phyloP scores from a whole-genome alignment of 2,797 vertebrate species.

The Leptoclinus maculatus region DNA sequence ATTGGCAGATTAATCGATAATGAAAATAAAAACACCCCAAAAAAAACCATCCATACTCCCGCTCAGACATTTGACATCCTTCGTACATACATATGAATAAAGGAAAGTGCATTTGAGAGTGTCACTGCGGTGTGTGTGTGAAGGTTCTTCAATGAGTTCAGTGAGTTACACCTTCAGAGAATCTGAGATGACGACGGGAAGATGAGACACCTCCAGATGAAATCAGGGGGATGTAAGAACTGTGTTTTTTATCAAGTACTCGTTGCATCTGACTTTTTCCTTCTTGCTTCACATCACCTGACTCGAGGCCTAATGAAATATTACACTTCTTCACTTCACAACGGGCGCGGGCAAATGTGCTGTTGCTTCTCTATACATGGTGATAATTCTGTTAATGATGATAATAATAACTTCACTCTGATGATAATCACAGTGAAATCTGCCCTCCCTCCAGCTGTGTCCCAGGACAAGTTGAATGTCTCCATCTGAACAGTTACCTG shows the following conservation, averaged over 20 bases:
- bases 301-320: constrained; percentile 32
- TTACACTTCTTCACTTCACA: constrained; percentile 19
- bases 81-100: constrained; percentile 18
- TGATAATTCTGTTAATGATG: constrained; percentile 46
- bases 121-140: constrained; percentile 11
- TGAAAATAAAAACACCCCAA: background rate
- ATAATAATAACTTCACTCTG: constrained; percentile 58
- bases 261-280: constrained; percentile 14
- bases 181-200: background rate
- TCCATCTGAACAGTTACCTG: constrained; percentile 24
- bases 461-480: constrained; percentile 41
- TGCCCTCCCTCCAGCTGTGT: constrained; percentile 50
- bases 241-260: constrained; percentile 14
- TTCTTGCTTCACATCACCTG: constrained; percentile 16
- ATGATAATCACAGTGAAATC: constrained; percentile 61
- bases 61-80: constrained; percentile 16
- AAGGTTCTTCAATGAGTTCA: constrained; percentile 28
- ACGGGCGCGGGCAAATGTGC: constrained; percentile 31
- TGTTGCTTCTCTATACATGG: constrained; percentile 33
- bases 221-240: constrained; percentile 21
- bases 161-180: constrained; percentile 34
- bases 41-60: background rate
- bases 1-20: background rate
- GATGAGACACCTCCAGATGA: constrained; percentile 30
- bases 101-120: constrained; percentile 1